Conservation (phyloP, 92 coral and sea anemone species). For the Phenganax marumi region DNA sequence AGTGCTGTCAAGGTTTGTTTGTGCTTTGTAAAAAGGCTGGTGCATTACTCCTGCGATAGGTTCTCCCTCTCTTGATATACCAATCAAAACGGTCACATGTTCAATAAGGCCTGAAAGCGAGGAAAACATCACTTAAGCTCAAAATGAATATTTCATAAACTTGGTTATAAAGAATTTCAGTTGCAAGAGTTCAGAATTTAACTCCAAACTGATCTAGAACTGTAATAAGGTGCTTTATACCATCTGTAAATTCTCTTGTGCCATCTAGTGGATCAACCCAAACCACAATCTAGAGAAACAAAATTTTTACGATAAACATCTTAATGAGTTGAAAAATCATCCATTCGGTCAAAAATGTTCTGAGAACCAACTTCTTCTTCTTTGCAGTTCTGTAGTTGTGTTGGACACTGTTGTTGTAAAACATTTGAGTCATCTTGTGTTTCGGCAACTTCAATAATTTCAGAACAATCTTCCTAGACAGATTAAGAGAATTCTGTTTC, state of each 20-base stretch:
- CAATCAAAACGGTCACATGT: slow-evolving; percentile 91
- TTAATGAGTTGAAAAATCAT: neutral
- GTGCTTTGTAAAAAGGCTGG: slow-evolving; percentile 85
- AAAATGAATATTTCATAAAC: no score
- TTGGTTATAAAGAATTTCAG: no score
- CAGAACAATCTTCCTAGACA: slow-evolving; percentile 39
- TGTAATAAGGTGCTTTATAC: slow-evolving; percentile 32
- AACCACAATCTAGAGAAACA: slow-evolving; percentile 66
- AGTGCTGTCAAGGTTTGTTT: slow-evolving; percentile 46
- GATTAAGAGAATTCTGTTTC: neutral
- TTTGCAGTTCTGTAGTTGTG: slow-evolving; percentile 61
- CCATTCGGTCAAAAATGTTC: neutral
- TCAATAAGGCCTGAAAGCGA: slow-evolving; percentile 68
- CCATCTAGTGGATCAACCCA: slow-evolving; percentile 99
- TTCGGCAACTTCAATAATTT: slow-evolving; percentile 52
- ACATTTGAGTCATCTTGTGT: slow-evolving; percentile 65
- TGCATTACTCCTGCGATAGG: slow-evolving; percentile 95
- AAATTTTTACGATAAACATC: neutral
- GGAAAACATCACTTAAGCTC: neutral
- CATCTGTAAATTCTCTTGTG: slow-evolving; percentile 94
- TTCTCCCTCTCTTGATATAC: slow-evolving; percentile 77
- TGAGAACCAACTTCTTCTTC: slow-evolving; percentile 76
- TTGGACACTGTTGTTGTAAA: slow-evolving; percentile 72
- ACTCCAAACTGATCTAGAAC: neutral
- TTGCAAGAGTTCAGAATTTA: neutral